Conservation (phyloP, 2,888 invertebrate species). For the Ischnura elegans region DNA sequence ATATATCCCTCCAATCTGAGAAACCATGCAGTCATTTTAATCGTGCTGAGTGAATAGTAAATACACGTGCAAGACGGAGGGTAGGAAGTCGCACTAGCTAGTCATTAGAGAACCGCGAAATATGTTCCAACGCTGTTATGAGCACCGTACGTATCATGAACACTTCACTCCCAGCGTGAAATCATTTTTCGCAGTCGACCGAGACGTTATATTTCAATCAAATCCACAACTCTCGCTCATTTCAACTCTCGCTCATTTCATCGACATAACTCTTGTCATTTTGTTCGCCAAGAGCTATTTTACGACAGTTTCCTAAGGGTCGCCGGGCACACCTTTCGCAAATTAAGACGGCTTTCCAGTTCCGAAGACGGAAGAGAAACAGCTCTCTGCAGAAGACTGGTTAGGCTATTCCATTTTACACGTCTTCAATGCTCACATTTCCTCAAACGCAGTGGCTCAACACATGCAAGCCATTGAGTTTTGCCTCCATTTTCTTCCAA, state of each 20-base stretch:
- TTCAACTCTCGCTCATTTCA: background rate
- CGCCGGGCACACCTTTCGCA: background rate
- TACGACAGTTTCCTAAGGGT: background rate
- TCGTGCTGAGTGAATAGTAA: too few species aligned
- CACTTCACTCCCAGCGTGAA: background rate
- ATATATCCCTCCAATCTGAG: too few species aligned
- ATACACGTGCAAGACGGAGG: too few species aligned
- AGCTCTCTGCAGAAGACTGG: background rate
- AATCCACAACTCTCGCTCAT: background rate
- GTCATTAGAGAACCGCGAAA: background rate
- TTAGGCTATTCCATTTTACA: background rate
- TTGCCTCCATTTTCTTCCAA: background rate
- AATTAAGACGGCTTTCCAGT: constrained; percentile 6
- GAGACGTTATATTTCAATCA: background rate
- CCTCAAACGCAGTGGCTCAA: background rate
- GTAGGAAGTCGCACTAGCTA: background rate
- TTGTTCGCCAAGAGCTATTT: background rate
- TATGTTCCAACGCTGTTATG: background rate
- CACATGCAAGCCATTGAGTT: background rate
- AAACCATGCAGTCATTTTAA: too few species aligned
- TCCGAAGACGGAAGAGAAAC: background rate
- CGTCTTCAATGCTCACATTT: background rate
- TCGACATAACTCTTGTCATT: background rate
- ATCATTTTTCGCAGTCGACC: background rate
- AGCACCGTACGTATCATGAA: background rate